phyloP scores from a whole-genome alignment of 1,140 invertebrate species.

The Hyphantria cunea region DNA sequence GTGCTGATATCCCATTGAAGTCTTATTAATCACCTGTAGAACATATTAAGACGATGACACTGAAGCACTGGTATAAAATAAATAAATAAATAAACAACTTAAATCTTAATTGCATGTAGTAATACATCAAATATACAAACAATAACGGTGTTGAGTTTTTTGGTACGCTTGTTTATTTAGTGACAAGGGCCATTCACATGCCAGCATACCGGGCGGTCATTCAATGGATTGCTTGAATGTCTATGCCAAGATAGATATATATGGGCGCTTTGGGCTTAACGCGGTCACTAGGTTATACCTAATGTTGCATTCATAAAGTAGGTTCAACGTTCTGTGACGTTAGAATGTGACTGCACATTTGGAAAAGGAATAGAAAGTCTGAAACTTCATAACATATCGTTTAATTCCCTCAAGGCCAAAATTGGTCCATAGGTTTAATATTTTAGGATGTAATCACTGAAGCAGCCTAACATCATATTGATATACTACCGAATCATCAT shows the following conservation, averaged over 20 bases:
- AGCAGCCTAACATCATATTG: no score
- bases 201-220: neutral
- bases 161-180: conserved; percentile 13
- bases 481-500: no score
- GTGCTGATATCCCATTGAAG: no score
- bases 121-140: conserved; percentile 7
- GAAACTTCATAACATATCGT: no score
- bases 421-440: no score
- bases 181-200: conserved; percentile 15
- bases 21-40: no score
- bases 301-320: no score
- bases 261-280: neutral
- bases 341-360: no score
- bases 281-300: conserved; percentile 1
- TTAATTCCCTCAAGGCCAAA: no score
- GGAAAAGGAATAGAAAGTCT: no score
- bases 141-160: conserved; percentile 5
- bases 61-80: conserved; percentile 15
- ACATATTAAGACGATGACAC: neutral
- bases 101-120: conserved; percentile 7
- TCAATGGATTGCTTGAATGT: conserved; percentile 19
- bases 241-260: conserved; percentile 13
- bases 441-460: no score
- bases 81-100: conserved; percentile 11
- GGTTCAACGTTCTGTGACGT: no score